phyloP scores from a whole-genome alignment of 2,888 invertebrate genomes.

The Cephus pygmeus region DNA sequence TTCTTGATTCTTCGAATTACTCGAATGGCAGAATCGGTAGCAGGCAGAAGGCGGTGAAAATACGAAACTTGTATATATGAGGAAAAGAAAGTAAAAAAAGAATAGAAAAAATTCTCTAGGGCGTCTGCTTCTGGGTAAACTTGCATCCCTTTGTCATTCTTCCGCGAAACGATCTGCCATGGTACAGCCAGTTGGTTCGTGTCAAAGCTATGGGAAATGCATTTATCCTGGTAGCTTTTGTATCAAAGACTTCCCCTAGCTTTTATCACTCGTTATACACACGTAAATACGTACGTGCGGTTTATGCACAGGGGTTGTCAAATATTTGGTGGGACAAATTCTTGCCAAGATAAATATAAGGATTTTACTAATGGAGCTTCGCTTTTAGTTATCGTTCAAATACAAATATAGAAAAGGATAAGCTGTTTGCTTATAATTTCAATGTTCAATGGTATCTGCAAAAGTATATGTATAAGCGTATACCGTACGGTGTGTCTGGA shows the following conservation, averaged over 20 bases:
- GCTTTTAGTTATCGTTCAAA: neutral
- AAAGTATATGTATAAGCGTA: neutral
- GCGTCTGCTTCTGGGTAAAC: constrained; percentile 28
- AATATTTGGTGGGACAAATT: neutral
- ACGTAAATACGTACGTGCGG: neutral
- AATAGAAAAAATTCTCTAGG: constrained; percentile 17
- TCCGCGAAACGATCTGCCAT: constrained; percentile 20
- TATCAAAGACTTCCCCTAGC: constrained; percentile 27
- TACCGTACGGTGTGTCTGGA: neutral
- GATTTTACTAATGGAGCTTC: neutral
- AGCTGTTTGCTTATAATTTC: neutral
- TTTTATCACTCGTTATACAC: neutral
- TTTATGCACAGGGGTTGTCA: neutral
- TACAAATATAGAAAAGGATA: neutral
- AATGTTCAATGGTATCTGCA: neutral
- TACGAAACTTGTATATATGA: neutral
- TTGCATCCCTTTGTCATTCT: constrained; percentile 30
- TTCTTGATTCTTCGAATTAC: neutral
- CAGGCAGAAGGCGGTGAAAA: neutral
- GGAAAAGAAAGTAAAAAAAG: neutral
- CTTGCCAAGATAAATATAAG: neutral
- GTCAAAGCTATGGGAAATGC: constrained; percentile 41
- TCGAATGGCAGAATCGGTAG: neutral
- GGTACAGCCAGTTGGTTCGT: constrained; percentile 22
- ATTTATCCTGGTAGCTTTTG: constrained; percentile 36